Conservation (phyloP, 2,888 invertebrate species). For the Tetragnatha montana region DNA sequence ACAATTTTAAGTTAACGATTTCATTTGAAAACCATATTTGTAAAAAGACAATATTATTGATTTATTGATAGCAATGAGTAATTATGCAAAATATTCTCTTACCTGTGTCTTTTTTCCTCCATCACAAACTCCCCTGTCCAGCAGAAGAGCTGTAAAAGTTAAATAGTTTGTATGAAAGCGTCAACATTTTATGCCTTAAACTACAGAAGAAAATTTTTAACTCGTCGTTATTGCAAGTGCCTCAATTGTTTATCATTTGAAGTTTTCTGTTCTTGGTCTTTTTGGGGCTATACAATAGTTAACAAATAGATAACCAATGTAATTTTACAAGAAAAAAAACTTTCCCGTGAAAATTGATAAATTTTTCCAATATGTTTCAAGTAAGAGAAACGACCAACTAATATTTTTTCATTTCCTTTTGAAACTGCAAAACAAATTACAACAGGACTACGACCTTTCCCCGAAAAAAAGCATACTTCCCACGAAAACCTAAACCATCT, state of each 20-base stretch:
- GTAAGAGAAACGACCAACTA: background rate
- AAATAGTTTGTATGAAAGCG: background rate
- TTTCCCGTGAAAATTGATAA: background rate
- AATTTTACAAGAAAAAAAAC: background rate
- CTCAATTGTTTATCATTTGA: background rate
- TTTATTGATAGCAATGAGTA: too few species aligned
- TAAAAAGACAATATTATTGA: too few species aligned
- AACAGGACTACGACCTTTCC: conserved; percentile 1
- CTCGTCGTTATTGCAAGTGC: too few species aligned
- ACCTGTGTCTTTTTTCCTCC: conserved; percentile 49
- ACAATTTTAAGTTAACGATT: too few species aligned
- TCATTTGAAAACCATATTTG: too few species aligned
- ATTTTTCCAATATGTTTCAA: background rate
- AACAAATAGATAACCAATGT: background rate
- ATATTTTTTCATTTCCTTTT: background rate
- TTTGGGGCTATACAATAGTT: background rate
- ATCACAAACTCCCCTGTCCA: conserved; percentile 44
- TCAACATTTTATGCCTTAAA: background rate
- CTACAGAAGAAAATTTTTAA: too few species aligned
- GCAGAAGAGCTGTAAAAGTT: conserved; percentile 57
- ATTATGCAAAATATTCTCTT: background rate
- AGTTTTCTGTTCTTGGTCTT: too few species aligned
- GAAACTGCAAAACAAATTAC: background rate
- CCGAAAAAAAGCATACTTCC: too few species aligned
- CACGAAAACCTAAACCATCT: too few species aligned